Base-by-base conservation (phyloP, 92 coral and sea anemone species). In the Siderastrea siderea region DNA sequence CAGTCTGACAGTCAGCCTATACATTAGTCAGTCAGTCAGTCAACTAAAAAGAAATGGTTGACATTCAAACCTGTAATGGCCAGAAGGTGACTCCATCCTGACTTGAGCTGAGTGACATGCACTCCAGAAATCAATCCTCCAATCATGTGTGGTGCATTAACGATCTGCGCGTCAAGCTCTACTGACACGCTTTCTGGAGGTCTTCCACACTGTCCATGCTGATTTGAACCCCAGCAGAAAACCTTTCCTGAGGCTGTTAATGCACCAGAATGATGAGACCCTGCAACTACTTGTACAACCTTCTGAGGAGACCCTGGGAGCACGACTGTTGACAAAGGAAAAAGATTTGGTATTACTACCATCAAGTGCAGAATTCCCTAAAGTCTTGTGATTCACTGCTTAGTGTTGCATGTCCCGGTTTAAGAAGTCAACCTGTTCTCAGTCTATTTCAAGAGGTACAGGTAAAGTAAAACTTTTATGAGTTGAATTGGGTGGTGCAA, bases 201-300 rank as follows among this genome's bases (percentile, higher is more conserved):
- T 70, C 60, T 67, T 16, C 98, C 98, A 78, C 98, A 95, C 79
- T 93, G 94, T 10, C 98, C 98, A 71, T 95, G 93, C 60, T 91
- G 96, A 74, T 95, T 95, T 5, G 94, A 95, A 2, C 98, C 98
- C 98, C 98, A 95, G 52, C 96, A 93, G 81, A 45, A 95, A 3
- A 95, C 89, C 49, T 77, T 74, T 17, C 98, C 96, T 49, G 65
- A 16, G 44, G 91, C 96, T 90, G 93, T 88, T 13, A 93, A 86
- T 67, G 73, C 87, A 9, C 90, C 96, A 6, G 98, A 87, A 78
- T 93, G 96, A 70, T 95, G 94, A 17, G 91, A 81, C 60, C 98
- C 98, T 43, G 96, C 96, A 10, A 78, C 92, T 19, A 88, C 93
- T 66, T 93, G 80, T 19, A 84, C 48, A 44, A 77, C 80, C 53